Conservation (phyloP, 2,888 invertebrate species). For the Calameuta pallipes region DNA sequence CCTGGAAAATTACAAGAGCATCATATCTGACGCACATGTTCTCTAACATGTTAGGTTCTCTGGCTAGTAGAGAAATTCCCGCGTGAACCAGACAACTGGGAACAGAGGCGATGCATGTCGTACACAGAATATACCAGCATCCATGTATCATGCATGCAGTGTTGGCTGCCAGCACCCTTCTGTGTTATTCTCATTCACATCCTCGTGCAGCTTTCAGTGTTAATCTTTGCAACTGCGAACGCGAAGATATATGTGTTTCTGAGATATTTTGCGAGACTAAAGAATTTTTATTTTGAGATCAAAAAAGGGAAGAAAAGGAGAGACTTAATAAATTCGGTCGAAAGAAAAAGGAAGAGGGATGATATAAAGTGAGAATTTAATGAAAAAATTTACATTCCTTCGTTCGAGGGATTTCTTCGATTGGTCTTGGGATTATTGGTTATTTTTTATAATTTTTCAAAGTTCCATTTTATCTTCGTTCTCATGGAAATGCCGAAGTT, state of each 20-base stretch:
- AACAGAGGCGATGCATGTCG: neutral
- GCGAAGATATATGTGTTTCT: neutral
- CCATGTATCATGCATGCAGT: neutral
- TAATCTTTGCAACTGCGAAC: neutral
- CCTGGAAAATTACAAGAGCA: slow-evolving; percentile 33
- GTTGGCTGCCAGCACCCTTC: neutral
- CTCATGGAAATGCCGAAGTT: neutral
- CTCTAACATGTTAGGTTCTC: neutral
- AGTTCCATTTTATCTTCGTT: neutral
- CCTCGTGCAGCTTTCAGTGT: neutral
- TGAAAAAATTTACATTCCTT: neutral
- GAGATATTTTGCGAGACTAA: neutral
- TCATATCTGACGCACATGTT: slow-evolving; percentile 19
- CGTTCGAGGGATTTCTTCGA: neutral
- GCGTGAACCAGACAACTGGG: neutral
- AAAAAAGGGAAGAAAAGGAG: neutral
- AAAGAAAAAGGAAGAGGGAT: neutral
- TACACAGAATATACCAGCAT: neutral
- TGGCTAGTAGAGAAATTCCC: neutral
- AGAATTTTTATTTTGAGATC: neutral
- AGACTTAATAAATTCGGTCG: neutral
- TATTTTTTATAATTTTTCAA: neutral
- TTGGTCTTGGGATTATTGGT: neutral
- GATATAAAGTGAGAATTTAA: neutral
- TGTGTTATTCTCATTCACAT: neutral